Conservation (phyloP, 2,888 invertebrate species). For the Abrostola triplasia region DNA sequence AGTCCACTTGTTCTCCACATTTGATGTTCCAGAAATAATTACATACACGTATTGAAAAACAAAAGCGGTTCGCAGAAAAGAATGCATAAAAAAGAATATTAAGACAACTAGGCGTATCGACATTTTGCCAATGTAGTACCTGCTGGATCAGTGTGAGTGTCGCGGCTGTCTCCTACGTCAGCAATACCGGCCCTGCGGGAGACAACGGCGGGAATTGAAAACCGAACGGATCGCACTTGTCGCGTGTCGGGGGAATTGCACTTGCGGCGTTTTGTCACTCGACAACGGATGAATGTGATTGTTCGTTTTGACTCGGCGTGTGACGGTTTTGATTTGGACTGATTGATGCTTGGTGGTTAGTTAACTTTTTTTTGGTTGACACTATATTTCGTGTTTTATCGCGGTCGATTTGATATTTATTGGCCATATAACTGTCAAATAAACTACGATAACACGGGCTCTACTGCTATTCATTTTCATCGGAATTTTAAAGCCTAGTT, state of each 20-base stretch:
- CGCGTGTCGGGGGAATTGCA: conserved; percentile 43
- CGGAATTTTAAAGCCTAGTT: too few relatives aligned
- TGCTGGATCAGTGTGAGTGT: conserved; percentile 18
- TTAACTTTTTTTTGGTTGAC: neutral
- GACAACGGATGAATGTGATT: conserved; percentile 13
- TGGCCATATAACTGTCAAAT: too few relatives aligned
- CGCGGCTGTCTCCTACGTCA: conserved; percentile 54
- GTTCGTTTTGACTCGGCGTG: neutral
- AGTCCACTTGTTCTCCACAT: too few relatives aligned
- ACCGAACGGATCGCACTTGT: conserved; percentile 62
- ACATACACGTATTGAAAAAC: too few relatives aligned
- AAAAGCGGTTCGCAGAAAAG: conserved; percentile 11
- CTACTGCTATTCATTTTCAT: too few relatives aligned
- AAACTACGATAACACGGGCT: too few relatives aligned
- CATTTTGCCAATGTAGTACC: conserved; percentile 1
- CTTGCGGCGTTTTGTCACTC: conserved; percentile 31
- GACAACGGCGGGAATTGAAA: conserved; percentile 68
- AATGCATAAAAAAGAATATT: conserved; percentile 13
- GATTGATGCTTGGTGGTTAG: neutral
- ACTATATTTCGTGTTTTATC: neutral
- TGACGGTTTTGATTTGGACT: neutral
- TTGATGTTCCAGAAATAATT: too few relatives aligned
- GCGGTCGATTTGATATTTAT: too few relatives aligned
- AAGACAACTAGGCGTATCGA: conserved; percentile 24
- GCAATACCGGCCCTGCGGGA: conserved; percentile 57